Evolutionary conservation across 2,888 invertebrate species (phyloP), one percentile per base, ranked within the genome.

Genomic region (Pammene fasciana): DNA sequence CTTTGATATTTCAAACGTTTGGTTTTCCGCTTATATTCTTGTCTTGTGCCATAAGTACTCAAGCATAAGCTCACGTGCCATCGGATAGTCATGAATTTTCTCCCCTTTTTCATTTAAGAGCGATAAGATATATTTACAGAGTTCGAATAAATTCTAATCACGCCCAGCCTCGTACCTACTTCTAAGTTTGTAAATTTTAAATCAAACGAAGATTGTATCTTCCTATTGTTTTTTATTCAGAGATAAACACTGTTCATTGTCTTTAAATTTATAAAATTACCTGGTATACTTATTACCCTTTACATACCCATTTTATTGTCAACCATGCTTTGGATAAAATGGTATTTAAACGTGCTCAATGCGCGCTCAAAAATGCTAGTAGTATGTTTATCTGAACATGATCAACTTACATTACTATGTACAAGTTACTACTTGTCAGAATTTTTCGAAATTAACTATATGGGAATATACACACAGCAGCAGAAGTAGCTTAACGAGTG

Each of bases 71-170:
- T 71, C 68, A 65, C 61, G 65, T 71, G 68, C 68, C 48, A 66
- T 61, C 62, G 67, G 68, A 68, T 68, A 72, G 72, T 72, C 70
- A 71, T 72, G 67, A 68, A 65, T 73, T 68, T 72, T 68, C 65
- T 65, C 43, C 68, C 68, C 65, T 38, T 65, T 65, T 65, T 68
- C 68, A 68, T 65, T 68, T 68, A 68, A 52, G 57, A 36, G 52
- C 50, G 16, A 62, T 65, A 54, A 65, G 52, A 68, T 68, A 54
- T 65, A 61, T 60, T 55, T 55, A 48, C 54, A 38, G 26, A 60
- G 48, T 68, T 57, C 18, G 14, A 5, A 64, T 62, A 62, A 68
- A 62, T 62, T 50, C 43, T 14, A 54, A 46, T 54, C 45, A 60
- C 50, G 52, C 60, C 59, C 59, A 38, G 14, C 11, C 45, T 26